phyloP scores from a whole-genome alignment of 2,113 vertebrate genomes.

The Leucopsar rothschildi region DNA sequence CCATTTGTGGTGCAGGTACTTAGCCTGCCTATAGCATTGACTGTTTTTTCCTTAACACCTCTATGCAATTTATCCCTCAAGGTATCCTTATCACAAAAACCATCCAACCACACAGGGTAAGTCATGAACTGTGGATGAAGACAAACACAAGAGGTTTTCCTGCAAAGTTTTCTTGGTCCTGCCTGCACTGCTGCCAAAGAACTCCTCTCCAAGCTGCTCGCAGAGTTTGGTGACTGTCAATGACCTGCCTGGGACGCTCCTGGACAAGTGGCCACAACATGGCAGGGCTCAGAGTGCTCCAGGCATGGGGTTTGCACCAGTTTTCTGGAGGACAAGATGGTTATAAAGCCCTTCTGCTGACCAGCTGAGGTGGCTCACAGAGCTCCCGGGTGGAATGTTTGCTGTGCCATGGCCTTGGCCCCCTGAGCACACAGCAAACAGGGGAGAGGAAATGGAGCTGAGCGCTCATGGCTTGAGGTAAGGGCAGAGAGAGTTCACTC shows the following conservation, averaged over 20 bases:
- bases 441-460: background rate
- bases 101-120: background rate
- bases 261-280: background rate
- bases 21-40: background rate
- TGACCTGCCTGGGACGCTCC: background rate
- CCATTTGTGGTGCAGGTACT: background rate
- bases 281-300: background rate
- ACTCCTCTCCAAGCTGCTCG: background rate
- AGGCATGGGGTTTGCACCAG: accelerated
- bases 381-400: accelerated
- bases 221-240: background rate
- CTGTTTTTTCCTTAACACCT: background rate
- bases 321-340: background rate
- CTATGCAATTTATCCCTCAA: background rate
- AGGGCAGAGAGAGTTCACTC: background rate
- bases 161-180: background rate
- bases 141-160: background rate
- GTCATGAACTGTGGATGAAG: accelerated
- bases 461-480: background rate
- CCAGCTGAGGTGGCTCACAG: background rate
- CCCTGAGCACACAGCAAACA: accelerated
- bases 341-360: accelerated
- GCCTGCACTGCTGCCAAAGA: background rate
- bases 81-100: background rate
- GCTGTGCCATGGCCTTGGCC: background rate